Evolutionary conservation across 1,140 invertebrate genomes (phyloP), one percentile per base, ranked within the genome.

Genomic region (Calycopis cecrops): DNA sequence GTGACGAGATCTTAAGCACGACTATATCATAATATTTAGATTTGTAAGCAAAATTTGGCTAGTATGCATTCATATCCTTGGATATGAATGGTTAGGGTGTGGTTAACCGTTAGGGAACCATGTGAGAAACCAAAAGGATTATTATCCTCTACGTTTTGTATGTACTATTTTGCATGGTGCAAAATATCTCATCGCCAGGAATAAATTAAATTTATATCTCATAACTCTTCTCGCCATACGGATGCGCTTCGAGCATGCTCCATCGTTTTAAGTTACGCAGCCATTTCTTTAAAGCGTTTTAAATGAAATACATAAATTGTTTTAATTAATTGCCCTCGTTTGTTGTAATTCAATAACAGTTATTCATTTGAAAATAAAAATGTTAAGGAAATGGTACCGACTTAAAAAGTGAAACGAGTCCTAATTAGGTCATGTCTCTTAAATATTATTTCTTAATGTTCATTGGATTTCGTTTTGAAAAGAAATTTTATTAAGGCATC

Each of bases 141-240:
- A 52, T 53, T 73, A 74, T 84, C 72, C 76, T 69, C 72, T 72
- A 80, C 61, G 79, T 86, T 88, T 86, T 82, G 79, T 80, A 85
- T 87, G 85, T 86, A 88, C 89, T 89, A 90, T 90, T 90, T 90
- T 90, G 89, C 89, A 90, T 89, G 89, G 79, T 73, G 88, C 88
- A 81, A 79, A 77, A 55, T 44, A 44, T 44, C 17, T 44, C 40
- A 44, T 44, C 40, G 40, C 40, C 40, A 44, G 40, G 40, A 44
- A 17, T 44, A 44, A 44, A 44, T 44, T 44, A 44, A 44, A 12
- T 44, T 17, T 44, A 44, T 44, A 44, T 44, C 40, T 44, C 40
- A 16, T 44, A 44, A 44, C 17, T 44, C 40, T 44, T 16, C 40
- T 44, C 40, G 62, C 60, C 62, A 65, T 67, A 67, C 60, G 62